Percentiles rank a stretch among this genome's conserved stretches.
Conservation (phyloP, 2,888 invertebrate genomes). For the Seira ritae region DNA sequence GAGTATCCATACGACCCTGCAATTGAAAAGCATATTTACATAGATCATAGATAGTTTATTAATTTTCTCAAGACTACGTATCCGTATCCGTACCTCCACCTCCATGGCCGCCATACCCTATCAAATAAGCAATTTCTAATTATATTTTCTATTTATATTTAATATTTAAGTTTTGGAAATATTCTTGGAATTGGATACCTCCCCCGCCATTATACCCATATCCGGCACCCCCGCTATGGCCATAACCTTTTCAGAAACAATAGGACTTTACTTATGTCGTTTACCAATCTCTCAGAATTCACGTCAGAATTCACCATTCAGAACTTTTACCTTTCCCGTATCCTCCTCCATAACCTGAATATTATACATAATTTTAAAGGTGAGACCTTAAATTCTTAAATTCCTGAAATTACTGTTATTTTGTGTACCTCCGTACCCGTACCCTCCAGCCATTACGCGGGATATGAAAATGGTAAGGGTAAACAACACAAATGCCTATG, state of each 20-base stretch:
- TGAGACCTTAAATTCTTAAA: neutral
- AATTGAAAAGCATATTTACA: neutral
- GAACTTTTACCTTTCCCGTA: conserved; percentile 16
- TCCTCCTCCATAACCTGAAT: neutral
- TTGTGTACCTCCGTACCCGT: neutral
- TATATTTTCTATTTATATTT: neutral
- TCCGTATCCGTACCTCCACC: conserved; percentile 16
- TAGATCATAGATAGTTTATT: neutral
- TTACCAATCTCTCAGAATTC: neutral
- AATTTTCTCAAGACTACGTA: neutral
- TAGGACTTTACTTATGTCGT: neutral
- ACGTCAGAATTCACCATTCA: neutral
- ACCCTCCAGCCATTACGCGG: neutral
- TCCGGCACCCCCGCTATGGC: conserved; percentile 25
- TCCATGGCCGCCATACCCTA: conserved; percentile 31
- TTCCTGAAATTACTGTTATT: neutral
- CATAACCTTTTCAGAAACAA: conserved; percentile 2
- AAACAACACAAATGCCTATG: too few relatives aligned
- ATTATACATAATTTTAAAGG: too few relatives aligned
- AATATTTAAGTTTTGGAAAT: neutral
- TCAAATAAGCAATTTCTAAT: conserved; percentile 24
- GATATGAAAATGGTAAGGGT: neutral
- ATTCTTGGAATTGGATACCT: neutral
- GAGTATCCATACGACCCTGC: neutral
- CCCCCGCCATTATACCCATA: conserved; percentile 36